Percentiles rank a stretch among this genome's conserved stretches.
Evolutionary conservation across 2,888 invertebrate species (phyloP).

Genomic region (Megalurothrips usitatus): DNA sequence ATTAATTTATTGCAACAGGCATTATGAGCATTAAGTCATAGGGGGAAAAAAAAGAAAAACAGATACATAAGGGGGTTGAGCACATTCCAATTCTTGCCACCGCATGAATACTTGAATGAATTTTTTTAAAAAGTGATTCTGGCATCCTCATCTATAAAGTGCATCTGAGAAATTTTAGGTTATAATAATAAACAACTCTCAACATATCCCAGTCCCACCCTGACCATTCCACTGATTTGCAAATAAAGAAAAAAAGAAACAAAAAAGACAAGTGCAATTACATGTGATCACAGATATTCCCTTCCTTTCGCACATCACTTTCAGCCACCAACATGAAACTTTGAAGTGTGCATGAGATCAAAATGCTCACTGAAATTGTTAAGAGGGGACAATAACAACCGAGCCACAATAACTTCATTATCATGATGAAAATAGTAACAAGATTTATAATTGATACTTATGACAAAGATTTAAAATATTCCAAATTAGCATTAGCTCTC

Average conservation of each 20-base stretch:
- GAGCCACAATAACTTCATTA: slow-evolving; percentile 15
- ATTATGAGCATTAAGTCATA: background rate
- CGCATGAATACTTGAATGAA: background rate
- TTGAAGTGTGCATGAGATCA: slow-evolving; percentile 8
- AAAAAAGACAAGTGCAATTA: background rate
- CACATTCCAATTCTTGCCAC: background rate
- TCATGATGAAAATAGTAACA: slow-evolving; percentile 14
- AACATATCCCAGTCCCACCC: background rate
- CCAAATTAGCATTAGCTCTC: background rate
- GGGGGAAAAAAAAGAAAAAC: background rate
- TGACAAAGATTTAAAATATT: background rate
- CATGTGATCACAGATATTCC: slow-evolving; percentile 20
- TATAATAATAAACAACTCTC: too few species aligned
- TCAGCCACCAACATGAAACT: background rate
- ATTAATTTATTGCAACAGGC: background rate
- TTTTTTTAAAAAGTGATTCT: background rate
- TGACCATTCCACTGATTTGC: background rate
- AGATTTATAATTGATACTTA: slow-evolving; percentile 18
- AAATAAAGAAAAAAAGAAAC: background rate
- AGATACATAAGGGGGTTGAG: background rate
- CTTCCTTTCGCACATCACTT: slow-evolving; percentile 2
- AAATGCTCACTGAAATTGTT: background rate
- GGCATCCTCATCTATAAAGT: too few species aligned
- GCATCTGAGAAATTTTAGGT: too few species aligned
- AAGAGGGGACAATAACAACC: slow-evolving; percentile 3